These are phyloP conservation scores for Drosophila picticornis DNA, from an alignment of 2,888 invertebrate genomes.

Conservation along the genomic window DNA sequence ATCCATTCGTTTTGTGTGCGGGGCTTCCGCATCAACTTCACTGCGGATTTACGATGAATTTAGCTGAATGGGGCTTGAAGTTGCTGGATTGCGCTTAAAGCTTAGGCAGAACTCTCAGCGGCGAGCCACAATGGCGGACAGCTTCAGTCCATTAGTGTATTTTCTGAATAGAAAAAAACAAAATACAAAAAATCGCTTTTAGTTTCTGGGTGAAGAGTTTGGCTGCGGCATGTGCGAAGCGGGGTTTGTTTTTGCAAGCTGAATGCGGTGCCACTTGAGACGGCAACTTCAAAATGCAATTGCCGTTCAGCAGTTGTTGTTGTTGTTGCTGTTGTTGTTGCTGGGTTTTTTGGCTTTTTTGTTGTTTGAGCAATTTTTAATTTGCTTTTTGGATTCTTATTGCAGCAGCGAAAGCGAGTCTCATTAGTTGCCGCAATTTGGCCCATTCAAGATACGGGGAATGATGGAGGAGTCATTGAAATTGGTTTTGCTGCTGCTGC, in stretches of 20 bases:
- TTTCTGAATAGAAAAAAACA: slow-evolving; percentile 11
- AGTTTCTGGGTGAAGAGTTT: neutral
- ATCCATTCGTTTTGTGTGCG: slow-evolving; percentile 9
- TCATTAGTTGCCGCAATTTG: slow-evolving; percentile 51
- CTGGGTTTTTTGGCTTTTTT: slow-evolving; percentile 40
- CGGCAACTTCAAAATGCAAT: slow-evolving; percentile 69
- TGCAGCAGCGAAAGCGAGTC: slow-evolving; percentile 18
- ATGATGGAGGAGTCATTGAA: too few species aligned
- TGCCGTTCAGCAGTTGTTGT: slow-evolving; percentile 33
- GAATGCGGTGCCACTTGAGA: slow-evolving; percentile 53
- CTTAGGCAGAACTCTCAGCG: slow-evolving; percentile 4
- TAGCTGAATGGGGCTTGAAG: neutral
- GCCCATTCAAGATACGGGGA: slow-evolving; percentile 10
- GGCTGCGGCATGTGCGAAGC: neutral
- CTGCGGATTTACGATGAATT: neutral
- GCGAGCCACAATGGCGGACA: slow-evolving; percentile 1
- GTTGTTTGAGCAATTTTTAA: slow-evolving; percentile 54
- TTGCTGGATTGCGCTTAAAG: slow-evolving; percentile 9
- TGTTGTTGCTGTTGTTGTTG: slow-evolving; percentile 11
- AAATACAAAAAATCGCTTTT: neutral
- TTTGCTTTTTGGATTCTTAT: slow-evolving; percentile 40
- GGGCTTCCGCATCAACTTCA: slow-evolving; percentile 2
- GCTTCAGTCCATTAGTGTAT: slow-evolving; percentile 64
- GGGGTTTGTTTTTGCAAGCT: neutral
- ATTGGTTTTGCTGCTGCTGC: slow-evolving; percentile 2